Evolutionary conservation across 2,113 vertebrate genomes (phyloP), one percentile per base, ranked within the genome.

Genomic region (Xiphophorus maculatus): DNA sequence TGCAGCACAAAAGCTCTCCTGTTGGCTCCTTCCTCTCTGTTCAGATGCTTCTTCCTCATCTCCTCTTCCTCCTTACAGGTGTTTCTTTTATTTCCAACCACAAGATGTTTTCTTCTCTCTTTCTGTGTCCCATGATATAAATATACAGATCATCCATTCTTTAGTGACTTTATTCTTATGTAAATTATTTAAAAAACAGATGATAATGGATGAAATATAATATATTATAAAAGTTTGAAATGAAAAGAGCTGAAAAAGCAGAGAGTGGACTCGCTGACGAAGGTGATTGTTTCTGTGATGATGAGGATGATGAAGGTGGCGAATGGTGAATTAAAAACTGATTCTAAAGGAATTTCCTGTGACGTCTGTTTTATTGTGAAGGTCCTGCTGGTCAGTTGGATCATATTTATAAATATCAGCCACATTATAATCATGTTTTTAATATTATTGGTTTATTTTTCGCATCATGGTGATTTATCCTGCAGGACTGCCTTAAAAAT

Each of bases 101-200:
- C 13, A 48, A 48, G 17, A 5, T 15, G 71, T 84, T 83, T 81
- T 76, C 32, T 66, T 73, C 81, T 74, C 66, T 80, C 22, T 76
- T 42, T 69, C 58, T 89, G 42, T 79, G 77, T 91, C 60, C 81
- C 79, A 90, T 88, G 66, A 19, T 93, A 91, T 93, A 92, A 93
- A 93, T 93, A 93, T 62, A 40, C 83, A 83, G 83, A 85, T 63
- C 25, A 65, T 89, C 9, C 84, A 78, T 83, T 80, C 74, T 89
- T 90, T 71, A 79, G 80, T 90, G 74, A 91, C 76, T 89, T 91
- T 90, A 88, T 92, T 91, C 85, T 91, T 87, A 64, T 91, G 90
- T 92, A 89, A 89, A 91, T 87, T 62, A 90, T 89, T 88, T 83
- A 89, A 89, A 78, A 80, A 87, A 88, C 73, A 88, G 68, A 88